Conservation (phyloP, 1,140 invertebrate genomes). For the Lucilia cuprina region DNA sequence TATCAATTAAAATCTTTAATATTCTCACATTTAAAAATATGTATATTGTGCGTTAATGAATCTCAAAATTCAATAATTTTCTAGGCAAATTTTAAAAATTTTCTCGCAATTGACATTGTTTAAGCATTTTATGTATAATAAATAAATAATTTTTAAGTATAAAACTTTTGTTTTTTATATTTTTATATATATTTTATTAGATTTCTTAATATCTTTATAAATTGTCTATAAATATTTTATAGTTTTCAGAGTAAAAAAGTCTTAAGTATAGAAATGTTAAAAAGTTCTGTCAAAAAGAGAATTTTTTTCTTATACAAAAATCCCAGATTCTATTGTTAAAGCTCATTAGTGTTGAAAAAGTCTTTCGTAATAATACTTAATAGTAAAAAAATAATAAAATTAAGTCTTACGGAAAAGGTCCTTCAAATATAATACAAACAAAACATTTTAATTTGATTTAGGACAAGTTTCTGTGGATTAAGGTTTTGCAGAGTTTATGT, state of each 20-base stretch:
- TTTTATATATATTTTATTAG: no score
- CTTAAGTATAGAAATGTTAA: background rate
- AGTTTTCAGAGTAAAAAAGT: background rate
- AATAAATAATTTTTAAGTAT: no score
- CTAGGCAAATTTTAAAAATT: background rate
- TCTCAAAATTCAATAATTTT: background rate
- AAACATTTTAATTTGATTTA: no score
- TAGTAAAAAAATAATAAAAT: background rate
- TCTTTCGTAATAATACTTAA: background rate
- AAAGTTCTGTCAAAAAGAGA: background rate
- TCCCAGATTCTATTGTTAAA: slow-evolving; percentile 7
- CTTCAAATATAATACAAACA: background rate
- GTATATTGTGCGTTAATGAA: background rate
- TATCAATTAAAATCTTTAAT: background rate
- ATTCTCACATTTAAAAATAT: background rate
- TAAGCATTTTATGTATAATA: no score
- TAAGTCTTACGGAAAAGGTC: background rate
- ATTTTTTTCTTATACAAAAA: background rate
- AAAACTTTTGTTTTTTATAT: no score
- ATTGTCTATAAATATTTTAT: background rate
- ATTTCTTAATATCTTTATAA: background rate
- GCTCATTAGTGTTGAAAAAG: background rate
- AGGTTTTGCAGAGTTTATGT: background rate
- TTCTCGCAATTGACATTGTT: background rate
- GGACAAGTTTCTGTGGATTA: no score